Conservation (phyloP, 2,888 invertebrate genomes). For the Drepanosiphum platanoidis region DNA sequence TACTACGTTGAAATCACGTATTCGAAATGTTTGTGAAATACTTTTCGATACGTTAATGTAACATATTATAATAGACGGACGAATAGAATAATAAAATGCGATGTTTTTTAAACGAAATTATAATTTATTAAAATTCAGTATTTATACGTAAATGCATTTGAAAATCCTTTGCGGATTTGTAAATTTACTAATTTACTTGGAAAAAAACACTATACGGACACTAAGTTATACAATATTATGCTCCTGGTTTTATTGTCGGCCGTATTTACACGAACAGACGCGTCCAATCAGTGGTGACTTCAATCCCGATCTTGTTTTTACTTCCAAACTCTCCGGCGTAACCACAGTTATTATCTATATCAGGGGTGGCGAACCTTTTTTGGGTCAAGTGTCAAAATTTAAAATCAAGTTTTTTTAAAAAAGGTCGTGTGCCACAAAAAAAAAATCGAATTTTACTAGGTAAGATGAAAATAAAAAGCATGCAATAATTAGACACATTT, state of each 20-base stretch:
- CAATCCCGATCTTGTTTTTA: not conserved
- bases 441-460: too few species aligned
- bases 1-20: too few species aligned
- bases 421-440: too few species aligned
- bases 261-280: not conserved
- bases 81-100: not conserved
- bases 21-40: not conserved
- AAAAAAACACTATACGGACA: too few species aligned
- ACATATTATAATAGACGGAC: not conserved
- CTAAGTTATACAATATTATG: not conserved
- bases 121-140: not conserved
- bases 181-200: too few species aligned
- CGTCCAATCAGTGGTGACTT: not conserved
- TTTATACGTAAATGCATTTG: too few species aligned
- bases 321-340: not conserved
- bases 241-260: not conserved
- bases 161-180: too few species aligned
- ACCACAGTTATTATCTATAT: not conserved
- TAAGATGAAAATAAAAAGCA: too few species aligned
- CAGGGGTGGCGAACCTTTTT: slow-evolving; percentile 17
- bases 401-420: too few species aligned
- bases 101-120: not conserved
- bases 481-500: too few species aligned
- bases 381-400: slow-evolving; percentile 20
- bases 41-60: not conserved